phyloP scores from a whole-genome alignment of 2,888 invertebrate genomes.

The Chymomyza fuscimana region DNA sequence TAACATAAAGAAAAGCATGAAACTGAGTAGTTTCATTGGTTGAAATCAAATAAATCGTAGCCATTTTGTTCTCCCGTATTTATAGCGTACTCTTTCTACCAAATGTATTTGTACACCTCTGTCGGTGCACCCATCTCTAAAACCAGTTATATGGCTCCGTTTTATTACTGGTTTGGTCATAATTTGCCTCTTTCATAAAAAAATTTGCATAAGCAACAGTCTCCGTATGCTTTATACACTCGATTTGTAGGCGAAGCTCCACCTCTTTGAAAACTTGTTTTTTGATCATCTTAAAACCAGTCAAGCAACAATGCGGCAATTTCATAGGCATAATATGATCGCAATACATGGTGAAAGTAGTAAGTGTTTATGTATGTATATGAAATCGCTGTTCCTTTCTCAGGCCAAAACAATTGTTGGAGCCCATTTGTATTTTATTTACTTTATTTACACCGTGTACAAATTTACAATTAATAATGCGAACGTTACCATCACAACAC shows the following conservation, averaged over 20 bases:
- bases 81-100: constrained; percentile 48
- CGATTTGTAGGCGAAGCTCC: constrained; percentile 19
- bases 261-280: constrained; percentile 34
- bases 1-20: too few species aligned
- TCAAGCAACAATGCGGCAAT: not conserved
- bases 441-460: too few species aligned
- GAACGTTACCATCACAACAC: too few species aligned
- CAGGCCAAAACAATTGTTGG: too few species aligned
- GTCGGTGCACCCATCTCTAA: constrained; percentile 69
- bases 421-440: too few species aligned
- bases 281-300: not conserved
- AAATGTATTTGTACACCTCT: not conserved
- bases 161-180: constrained; percentile 38
- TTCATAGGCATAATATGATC: not conserved
- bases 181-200: not conserved
- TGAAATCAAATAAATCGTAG: constrained; percentile 10
- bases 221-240: not conserved
- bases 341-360: too few species aligned
- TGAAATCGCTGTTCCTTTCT: too few species aligned
- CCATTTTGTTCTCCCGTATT: constrained; percentile 62
- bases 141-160: constrained; percentile 69
- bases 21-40: not conserved
- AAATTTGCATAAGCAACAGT: constrained; percentile 4
- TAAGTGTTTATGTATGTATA: too few species aligned
- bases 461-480: too few species aligned